Conservation (phyloP, 2,113 vertebrate species). For the Lichenostomus cassidix region DNA sequence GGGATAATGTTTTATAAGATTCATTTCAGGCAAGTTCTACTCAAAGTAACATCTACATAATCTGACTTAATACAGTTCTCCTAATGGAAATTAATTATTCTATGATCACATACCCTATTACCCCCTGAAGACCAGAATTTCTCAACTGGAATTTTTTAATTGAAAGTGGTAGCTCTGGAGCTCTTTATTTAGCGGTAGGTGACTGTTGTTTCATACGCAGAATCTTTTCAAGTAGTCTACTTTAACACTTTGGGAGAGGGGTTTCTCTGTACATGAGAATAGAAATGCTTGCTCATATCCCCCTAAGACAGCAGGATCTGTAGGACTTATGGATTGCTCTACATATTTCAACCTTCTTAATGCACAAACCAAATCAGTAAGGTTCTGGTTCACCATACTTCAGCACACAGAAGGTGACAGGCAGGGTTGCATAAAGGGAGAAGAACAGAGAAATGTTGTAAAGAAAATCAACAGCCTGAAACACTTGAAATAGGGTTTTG, state of each 20-base stretch:
- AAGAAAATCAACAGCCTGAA: background rate
- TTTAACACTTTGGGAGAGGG: background rate
- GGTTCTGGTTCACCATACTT: background rate
- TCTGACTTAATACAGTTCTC: background rate
- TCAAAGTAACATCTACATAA: background rate
- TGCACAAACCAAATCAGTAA: background rate
- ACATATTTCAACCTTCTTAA: background rate
- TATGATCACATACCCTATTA: background rate
- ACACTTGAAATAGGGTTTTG: background rate
- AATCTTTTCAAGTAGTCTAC: background rate
- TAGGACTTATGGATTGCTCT: background rate
- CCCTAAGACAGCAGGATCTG: background rate
- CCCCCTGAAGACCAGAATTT: background rate
- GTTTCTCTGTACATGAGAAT: background rate
- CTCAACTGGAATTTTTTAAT: background rate
- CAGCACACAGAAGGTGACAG: background rate
- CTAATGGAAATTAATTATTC: background rate
- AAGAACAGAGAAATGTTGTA: background rate
- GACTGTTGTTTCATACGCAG: background rate
- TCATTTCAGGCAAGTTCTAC: background rate
- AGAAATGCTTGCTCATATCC: background rate
- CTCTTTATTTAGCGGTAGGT: background rate
- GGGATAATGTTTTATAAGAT: background rate
- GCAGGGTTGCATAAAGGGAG: background rate
- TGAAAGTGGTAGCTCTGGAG: background rate